phyloP scores from a whole-genome alignment of 2,113 vertebrate species.

The Sceloporus undulatus region DNA sequence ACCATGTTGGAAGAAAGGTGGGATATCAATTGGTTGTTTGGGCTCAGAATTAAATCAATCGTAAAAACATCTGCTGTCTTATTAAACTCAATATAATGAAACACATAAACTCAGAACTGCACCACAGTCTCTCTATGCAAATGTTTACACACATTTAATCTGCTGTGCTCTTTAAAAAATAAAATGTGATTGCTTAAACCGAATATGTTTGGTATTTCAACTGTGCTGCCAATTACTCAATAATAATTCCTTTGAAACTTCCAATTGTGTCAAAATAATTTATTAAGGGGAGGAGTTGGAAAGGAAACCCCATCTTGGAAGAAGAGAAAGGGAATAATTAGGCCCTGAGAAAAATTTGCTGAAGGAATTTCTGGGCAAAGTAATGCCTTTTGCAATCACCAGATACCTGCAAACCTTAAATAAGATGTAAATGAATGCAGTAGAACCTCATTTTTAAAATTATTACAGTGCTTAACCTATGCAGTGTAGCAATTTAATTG shows the following conservation, averaged over 20 bases:
- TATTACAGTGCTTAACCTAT: slow-evolving; percentile 68
- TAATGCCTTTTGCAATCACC: slow-evolving; percentile 57
- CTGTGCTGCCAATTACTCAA: slow-evolving; percentile 52
- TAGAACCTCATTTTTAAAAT: slow-evolving; percentile 69
- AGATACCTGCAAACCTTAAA: slow-evolving; percentile 69
- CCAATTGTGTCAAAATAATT: slow-evolving; percentile 59
- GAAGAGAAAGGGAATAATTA: slow-evolving; percentile 35
- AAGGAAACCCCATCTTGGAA: slow-evolving; percentile 32
- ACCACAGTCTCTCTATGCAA: not conserved
- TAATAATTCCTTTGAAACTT: slow-evolving; percentile 54
- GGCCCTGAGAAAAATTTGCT: slow-evolving; percentile 33
- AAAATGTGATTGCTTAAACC: slow-evolving; percentile 36
- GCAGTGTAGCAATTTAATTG: slow-evolving; percentile 69
- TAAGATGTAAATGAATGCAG: slow-evolving; percentile 52
- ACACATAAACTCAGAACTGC: not conserved
- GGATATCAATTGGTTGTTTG: not conserved
- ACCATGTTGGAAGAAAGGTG: not conserved
- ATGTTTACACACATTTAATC: slow-evolving; percentile 24
- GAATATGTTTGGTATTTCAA: slow-evolving; percentile 37
- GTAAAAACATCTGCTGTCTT: not conserved
- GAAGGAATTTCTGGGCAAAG: slow-evolving; percentile 22
- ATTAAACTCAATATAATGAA: not conserved
- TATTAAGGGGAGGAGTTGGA: not conserved
- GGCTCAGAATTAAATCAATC: not conserved
- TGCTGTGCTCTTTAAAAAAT: slow-evolving; percentile 39